phyloP scores from a whole-genome alignment of 2,888 invertebrate species.

The Lochmaea capreae region DNA sequence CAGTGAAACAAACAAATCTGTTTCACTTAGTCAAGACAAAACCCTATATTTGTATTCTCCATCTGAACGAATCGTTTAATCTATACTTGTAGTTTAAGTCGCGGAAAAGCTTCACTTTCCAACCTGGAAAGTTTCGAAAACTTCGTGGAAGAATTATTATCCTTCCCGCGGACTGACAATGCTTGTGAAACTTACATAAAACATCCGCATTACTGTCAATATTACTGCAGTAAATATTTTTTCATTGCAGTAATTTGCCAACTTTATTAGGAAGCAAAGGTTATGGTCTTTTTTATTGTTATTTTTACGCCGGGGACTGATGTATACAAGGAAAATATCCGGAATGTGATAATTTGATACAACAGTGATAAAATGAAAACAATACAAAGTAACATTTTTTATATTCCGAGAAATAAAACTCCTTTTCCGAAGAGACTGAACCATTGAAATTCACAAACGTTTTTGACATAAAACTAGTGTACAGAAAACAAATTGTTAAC shows the following conservation, averaged over 20 bases:
- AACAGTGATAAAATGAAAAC: too few species aligned
- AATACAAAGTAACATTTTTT: too few species aligned
- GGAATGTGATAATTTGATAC: too few species aligned
- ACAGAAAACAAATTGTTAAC: too few species aligned
- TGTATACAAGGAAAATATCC: too few species aligned
- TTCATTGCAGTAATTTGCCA: constrained; percentile 13
- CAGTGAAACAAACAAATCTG: neutral
- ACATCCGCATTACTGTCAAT: constrained; percentile 16
- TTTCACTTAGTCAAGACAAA: neutral
- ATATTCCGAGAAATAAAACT: too few species aligned
- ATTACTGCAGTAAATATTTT: constrained; percentile 13
- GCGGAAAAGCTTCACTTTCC: neutral
- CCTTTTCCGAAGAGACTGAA: too few species aligned
- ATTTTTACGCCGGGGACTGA: too few species aligned
- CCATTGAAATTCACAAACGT: too few species aligned
- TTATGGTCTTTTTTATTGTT: neutral
- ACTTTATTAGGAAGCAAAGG: neutral
- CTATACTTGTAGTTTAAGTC: neutral
- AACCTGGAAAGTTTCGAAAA: neutral
- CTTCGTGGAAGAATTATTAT: constrained; percentile 5
- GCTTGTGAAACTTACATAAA: constrained; percentile 16
- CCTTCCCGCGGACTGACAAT: constrained; percentile 2
- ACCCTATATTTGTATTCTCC: neutral
- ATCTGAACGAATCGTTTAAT: neutral
- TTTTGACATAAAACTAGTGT: too few species aligned